phyloP scores from a whole-genome alignment of 2,113 vertebrate species.

The Eubucco bourcierii region DNA sequence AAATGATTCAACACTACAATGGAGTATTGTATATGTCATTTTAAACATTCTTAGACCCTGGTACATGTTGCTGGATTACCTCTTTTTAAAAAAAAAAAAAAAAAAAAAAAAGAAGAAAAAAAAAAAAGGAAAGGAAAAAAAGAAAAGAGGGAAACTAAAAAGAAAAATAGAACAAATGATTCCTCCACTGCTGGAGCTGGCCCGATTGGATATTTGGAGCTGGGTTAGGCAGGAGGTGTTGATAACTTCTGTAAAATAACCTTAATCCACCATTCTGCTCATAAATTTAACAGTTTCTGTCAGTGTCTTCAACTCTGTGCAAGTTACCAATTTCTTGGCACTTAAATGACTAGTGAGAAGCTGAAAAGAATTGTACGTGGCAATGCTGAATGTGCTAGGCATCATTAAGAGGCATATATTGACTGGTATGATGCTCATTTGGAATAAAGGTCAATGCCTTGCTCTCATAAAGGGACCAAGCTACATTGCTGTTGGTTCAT shows the following conservation, averaged over 20 bases:
- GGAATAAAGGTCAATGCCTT: conserved; percentile 45
- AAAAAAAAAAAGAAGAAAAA: background rate
- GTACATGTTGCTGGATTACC: conserved; percentile 69
- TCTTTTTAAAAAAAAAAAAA: conserved; percentile 52
- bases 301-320: conserved; percentile 51
- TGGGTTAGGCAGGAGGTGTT: conserved; percentile 36
- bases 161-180: conserved; percentile 30
- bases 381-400: background rate
- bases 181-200: conserved; percentile 61
- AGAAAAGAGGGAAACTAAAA: background rate
- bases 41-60: conserved; percentile 74
- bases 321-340: conserved; percentile 31
- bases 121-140: background rate
- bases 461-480: conserved; percentile 78
- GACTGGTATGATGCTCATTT: background rate
- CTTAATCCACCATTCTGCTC: conserved; percentile 15
- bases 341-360: conserved; percentile 13
- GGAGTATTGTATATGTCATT: conserved; percentile 72
- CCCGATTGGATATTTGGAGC: conserved; percentile 53
- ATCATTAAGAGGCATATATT: background rate
- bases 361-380: conserved; percentile 18
- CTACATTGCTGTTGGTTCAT: conserved; percentile 67
- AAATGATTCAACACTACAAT: conserved; percentile 66
- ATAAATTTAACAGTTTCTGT: conserved; percentile 53
- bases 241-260: conserved; percentile 51